Conservation (phyloP, 2,113 vertebrate genomes). For the Perca fluviatilis region DNA sequence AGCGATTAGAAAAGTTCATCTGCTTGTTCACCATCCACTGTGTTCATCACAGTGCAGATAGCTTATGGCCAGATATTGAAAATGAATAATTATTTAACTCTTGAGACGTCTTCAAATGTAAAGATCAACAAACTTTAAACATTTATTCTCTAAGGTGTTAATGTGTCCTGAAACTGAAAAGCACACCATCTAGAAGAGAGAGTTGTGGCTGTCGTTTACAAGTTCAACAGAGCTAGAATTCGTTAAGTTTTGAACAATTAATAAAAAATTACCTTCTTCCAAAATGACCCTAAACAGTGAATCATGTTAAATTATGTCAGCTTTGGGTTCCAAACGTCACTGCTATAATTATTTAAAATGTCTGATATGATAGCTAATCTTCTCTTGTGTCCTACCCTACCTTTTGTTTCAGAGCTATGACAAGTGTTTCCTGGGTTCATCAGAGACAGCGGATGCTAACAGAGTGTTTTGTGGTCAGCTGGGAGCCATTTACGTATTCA, state of each 20-base stretch:
- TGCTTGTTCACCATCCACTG: not conserved
- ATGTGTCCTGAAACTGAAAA: not conserved
- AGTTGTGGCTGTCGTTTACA: no score
- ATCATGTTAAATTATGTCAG: not conserved
- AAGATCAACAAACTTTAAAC: slow-evolving; percentile 4
- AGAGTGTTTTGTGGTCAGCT: slow-evolving; percentile 98
- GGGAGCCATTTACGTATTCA: slow-evolving; percentile 97
- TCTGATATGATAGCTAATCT: not conserved
- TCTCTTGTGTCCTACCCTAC: not conserved
- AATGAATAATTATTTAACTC: not conserved
- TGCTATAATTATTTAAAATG: not conserved
- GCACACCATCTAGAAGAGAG: not conserved
- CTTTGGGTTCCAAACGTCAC: not conserved
- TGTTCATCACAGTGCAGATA: not conserved
- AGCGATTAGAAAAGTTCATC: slow-evolving; percentile 19
- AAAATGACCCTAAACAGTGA: not conserved
- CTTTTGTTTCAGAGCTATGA: slow-evolving; percentile 92
- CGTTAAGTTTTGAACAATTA: no score
- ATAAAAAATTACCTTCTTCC: no score
- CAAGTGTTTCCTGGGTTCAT: slow-evolving; percentile 99
- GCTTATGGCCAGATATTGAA: not conserved
- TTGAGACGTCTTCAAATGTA: not conserved
- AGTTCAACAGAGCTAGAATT: no score
- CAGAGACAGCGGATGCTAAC: slow-evolving; percentile 98
- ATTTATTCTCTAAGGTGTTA: not conserved